Conservation (phyloP, 1,140 invertebrate species). For the Ectropis grisescens region DNA sequence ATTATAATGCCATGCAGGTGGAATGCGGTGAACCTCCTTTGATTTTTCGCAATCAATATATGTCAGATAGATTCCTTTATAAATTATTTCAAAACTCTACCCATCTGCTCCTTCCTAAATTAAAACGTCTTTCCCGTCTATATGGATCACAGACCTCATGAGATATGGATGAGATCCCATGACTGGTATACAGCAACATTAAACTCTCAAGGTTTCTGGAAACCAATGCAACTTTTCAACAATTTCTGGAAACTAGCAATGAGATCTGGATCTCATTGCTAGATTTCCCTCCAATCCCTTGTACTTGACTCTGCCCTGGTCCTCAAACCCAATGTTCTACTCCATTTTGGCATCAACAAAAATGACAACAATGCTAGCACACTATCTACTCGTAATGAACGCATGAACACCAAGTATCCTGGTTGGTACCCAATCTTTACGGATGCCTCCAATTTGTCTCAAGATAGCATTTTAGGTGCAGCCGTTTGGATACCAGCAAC, state of each 20-base stretch:
- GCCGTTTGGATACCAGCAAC: not conserved
- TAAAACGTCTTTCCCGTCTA: too few species aligned
- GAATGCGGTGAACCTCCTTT: constrained; percentile 8
- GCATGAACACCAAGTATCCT: not conserved
- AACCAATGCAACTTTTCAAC: too few species aligned
- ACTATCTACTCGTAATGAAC: too few species aligned
- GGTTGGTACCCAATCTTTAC: constrained; percentile 1
- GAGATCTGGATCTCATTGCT: too few species aligned
- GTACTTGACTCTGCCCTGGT: not conserved
- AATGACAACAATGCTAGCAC: too few species aligned
- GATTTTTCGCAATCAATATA: constrained; percentile 1
- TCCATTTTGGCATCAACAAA: constrained; percentile 1
- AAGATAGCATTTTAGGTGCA: not conserved
- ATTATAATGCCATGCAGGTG: constrained; percentile 9
- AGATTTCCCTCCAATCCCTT: too few species aligned
- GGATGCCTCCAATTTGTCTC: not conserved
- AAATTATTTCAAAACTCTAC: constrained; percentile 3
- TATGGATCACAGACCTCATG: too few species aligned
- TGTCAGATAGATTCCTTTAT: constrained; percentile 2
- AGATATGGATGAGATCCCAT: too few species aligned
- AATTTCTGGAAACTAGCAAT: too few species aligned
- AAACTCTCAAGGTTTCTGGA: too few species aligned
- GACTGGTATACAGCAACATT: too few species aligned
- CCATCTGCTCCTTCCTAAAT: not conserved
- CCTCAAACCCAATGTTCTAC: not conserved